A percentile compares a stretch with the other conserved stretches of the same genome.
Conservation (phyloP, 2,113 vertebrate species). For the Leptosomus discolor region DNA sequence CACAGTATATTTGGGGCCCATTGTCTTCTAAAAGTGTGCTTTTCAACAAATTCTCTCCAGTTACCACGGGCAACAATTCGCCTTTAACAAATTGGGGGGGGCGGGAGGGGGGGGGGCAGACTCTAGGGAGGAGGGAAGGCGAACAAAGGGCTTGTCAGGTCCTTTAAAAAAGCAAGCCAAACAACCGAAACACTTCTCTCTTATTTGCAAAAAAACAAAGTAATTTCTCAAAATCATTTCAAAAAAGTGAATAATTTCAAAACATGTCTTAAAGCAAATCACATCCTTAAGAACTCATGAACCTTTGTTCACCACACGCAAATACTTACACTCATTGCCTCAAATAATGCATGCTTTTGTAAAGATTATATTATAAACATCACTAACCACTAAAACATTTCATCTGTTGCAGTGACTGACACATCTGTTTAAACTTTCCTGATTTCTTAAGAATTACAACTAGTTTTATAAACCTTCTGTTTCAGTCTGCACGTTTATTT, state of each 20-base stretch:
- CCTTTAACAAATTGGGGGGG: conserved; percentile 32
- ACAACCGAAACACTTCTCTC: neutral
- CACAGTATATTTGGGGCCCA: conserved; percentile 67
- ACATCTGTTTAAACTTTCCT: neutral
- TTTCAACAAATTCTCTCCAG: conserved; percentile 68
- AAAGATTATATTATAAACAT: neutral
- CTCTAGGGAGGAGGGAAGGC: neutral
- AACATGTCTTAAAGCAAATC: neutral
- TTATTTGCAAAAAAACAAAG: neutral
- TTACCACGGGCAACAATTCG: conserved; percentile 65
- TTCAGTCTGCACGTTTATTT: neutral
- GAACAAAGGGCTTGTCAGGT: conserved; percentile 12
- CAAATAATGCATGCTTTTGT: neutral
- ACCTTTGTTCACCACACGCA: neutral
- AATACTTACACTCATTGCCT: neutral
- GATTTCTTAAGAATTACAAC: neutral
- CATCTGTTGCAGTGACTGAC: neutral
- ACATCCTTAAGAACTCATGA: neutral
- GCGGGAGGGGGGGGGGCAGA: neutral
- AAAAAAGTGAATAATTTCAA: neutral
- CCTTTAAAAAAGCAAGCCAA: neutral
- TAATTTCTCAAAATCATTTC: neutral
- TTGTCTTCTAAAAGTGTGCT: conserved; percentile 67
- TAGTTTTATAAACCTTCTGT: neutral
- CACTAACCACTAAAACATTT: neutral